Evolutionary conservation across 2,113 vertebrate genomes (phyloP).

Genomic region (Rallus limicola): DNA sequence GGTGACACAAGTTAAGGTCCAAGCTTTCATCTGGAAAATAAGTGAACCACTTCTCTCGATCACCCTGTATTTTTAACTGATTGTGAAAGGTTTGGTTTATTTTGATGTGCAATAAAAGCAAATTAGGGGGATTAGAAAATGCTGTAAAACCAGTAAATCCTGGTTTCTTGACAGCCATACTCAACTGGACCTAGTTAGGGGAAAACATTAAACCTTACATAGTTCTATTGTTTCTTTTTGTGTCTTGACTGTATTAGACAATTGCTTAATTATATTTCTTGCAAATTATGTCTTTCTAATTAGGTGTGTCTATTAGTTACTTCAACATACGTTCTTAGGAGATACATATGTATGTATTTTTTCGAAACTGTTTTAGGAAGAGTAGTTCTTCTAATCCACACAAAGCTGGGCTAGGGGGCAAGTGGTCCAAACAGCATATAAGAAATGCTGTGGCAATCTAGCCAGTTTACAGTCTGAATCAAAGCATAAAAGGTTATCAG

Average conservation of each 20-base stretch:
- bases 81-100: neutral
- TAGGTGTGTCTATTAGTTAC: neutral
- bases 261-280: neutral
- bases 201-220: neutral
- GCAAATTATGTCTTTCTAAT: neutral
- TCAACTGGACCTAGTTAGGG: neutral
- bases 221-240: neutral
- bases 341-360: neutral
- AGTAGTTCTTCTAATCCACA: neutral
- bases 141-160: neutral
- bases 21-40: neutral
- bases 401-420: neutral
- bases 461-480: neutral
- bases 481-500: neutral
- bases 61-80: neutral
- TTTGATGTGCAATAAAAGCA: neutral
- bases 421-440: neutral
- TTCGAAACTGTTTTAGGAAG: neutral
- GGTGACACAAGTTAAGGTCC: neutral
- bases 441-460: neutral
- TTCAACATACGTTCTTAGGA: neutral
- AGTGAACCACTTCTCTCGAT: neutral
- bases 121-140: neutral
- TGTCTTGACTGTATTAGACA: neutral
- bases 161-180: neutral